Conservation (phyloP, 53 echinoderm and acorn worm genomes). For the Apostichopus leukothele region DNA sequence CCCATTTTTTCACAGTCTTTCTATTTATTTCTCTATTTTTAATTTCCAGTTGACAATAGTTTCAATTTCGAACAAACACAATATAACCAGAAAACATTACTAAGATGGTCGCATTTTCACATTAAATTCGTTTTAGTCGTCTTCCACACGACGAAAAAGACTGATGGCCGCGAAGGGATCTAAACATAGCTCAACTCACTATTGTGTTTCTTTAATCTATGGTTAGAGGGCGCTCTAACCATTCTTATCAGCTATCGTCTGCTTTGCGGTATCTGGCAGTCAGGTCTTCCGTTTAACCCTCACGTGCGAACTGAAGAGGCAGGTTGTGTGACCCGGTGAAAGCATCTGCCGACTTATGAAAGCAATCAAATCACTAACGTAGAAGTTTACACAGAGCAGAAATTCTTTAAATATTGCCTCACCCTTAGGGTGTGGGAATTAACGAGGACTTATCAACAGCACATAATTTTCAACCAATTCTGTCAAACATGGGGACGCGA, state of each 20-base stretch:
- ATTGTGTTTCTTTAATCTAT: no score
- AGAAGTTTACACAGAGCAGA: conserved; percentile 12
- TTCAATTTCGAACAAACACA: no score
- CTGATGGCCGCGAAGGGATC: no score
- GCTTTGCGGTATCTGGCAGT: background rate
- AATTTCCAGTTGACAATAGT: no score
- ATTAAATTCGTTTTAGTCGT: no score
- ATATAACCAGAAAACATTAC: no score
- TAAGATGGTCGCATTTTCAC: no score
- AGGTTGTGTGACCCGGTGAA: conserved; percentile 40
- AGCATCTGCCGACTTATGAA: conserved; percentile 25
- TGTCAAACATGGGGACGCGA: conserved; percentile 2
- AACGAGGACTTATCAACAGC: conserved; percentile 29
- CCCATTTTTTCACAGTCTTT: no score
- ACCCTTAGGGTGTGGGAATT: conserved; percentile 46
- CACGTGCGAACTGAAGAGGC: conserved; percentile 19
- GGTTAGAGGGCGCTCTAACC: background rate
- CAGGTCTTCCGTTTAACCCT: background rate
- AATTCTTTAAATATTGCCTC: conserved; percentile 44
- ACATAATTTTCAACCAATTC: conserved; percentile 12
- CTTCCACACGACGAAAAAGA: no score
- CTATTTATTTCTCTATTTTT: no score
- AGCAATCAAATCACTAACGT: conserved; percentile 23
- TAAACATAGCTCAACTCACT: no score
- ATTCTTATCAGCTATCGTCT: background rate